phyloP scores from a whole-genome alignment of 64 coral and sea anemone genomes.

The Stylophora pistillata region DNA sequence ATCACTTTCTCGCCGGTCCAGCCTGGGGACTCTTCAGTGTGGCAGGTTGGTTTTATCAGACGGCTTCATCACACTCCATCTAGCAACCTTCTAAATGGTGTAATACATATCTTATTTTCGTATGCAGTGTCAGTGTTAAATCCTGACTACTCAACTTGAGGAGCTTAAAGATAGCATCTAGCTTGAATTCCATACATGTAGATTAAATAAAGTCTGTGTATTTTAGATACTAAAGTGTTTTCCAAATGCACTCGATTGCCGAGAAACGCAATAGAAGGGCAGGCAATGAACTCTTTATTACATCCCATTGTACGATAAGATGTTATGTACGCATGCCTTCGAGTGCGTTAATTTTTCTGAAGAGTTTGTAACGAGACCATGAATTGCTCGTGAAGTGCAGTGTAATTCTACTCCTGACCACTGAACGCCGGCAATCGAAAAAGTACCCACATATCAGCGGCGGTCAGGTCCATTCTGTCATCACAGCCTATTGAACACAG shows the following conservation, averaged over 20 bases:
- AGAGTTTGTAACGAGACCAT: conserved; percentile 24
- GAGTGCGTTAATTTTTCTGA: neutral
- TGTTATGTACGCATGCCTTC: neutral
- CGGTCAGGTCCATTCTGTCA: conserved; percentile 28
- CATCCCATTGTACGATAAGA: neutral
- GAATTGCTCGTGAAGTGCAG: neutral
- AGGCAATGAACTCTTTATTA: neutral
- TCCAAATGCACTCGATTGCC: conserved; percentile 5
- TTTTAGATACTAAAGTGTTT: neutral
- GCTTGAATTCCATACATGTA: conserved; percentile 43
- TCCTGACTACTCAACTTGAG: neutral
- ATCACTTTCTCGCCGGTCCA: neutral
- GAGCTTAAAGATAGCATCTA: conserved; percentile 34
- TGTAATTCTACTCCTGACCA: conserved; percentile 20
- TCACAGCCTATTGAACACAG: neutral
- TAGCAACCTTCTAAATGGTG: neutral
- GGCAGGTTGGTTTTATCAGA: neutral
- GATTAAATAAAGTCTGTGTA: conserved; percentile 25
- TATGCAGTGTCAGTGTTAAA: conserved; percentile 9
- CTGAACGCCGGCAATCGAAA: neutral
- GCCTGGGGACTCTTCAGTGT: neutral
- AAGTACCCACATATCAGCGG: conserved; percentile 13
- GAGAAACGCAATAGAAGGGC: neutral
- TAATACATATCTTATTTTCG: neutral
- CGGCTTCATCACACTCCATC: neutral